Evolutionary conservation across 1,140 invertebrate species (phyloP), one percentile per base, ranked within the genome.

Genomic region (Goniozus legneri): DNA sequence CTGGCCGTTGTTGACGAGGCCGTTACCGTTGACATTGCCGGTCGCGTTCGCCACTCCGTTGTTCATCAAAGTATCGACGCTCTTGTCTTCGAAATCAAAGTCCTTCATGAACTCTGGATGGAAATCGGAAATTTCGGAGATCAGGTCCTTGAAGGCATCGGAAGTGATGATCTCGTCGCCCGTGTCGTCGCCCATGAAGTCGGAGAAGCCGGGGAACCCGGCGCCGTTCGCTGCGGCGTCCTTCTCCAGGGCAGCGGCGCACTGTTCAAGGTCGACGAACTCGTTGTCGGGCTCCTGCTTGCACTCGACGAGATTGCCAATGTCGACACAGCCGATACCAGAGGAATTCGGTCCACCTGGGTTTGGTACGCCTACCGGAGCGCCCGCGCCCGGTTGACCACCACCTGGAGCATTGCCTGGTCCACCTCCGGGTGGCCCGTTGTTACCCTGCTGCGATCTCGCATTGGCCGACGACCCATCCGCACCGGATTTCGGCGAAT

Each of bases 61-160:
- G 36, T 52, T 65, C 16, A 54, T 44, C 8, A 69, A 40, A 2
- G 56, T 52, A 3, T 75, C 68, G 0, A 72, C 69, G 24, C 59
- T 69, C 55, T 83, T 81, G 49, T 84, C 84, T 42, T 86, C 83
- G 58, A 87, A 83, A 59, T 90, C 88, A 57, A 92, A 89, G 52
- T 89, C 85, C 49, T 88, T 87, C 80, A 92, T 87, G 54, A 92
- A 88, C 61, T 90, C 88, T 2, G 87, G 84, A 70, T 84, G 81
- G 45, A 88, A 87, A 57, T 87, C 89, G 13, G 86, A 86, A 59
- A 92, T 89, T 69, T 92, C 89, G 2, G 86, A 89, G 44, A 93
- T 91, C 51, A 93, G 82, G 68, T 94, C 89, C 64, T 94, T 92
- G 63, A 95, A 84, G 12, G 88, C 83, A 52, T 89, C 87, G n/a